Base-by-base conservation (phyloP, 2,888 invertebrate species). In the Caenorhabditis parvicauda region DNA sequence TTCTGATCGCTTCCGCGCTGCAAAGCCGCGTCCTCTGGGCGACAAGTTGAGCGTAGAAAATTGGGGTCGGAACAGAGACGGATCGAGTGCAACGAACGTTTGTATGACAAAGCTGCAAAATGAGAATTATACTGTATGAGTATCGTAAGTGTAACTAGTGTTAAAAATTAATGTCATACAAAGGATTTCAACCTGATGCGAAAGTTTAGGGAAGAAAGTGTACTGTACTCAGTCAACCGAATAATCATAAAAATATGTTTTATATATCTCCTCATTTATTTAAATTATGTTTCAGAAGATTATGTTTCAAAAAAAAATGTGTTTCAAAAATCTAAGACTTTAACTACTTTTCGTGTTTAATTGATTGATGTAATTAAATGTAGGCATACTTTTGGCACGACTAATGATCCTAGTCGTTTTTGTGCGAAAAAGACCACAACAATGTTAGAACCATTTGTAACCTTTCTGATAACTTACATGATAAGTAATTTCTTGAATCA, bases 61-160 rank as follows among this genome's bases (percentile, higher is more conserved):
- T 54, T 38, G 63, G 63, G 14, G 63, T 52, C n/a, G 63, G 63
- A n/a, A 63, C 55, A 1, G 63, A 58, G n/a, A 63, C 58, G 32
- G 54, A 54, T 52, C 63, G 32, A 5, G 63, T 63, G 52, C 63
- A 63, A 6, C 63, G 50, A 12, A 58, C 56, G 44, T 63, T 58
- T 3, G 63, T 58, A 32, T 63, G 63, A 28, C 63, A 63, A 3
- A 63, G 42, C 63, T 63, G 54, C 12, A 62, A 49, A 22, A 39
- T 5, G n/a, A 21, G 19, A 9, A 39, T 39, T 17, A 9, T 32
- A 32, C 9, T 32, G 9, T 32, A 12, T 12, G 14, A 32, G 9
- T 32, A 9, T 9, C 9, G 14, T 32, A 32, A 32, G 35, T 14
- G 14, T 12, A 32, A 32, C 12, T 32, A 32, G 32, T 32, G 32